phyloP scores from a whole-genome alignment of 2,113 vertebrate species.

The Arothron firmamentum region DNA sequence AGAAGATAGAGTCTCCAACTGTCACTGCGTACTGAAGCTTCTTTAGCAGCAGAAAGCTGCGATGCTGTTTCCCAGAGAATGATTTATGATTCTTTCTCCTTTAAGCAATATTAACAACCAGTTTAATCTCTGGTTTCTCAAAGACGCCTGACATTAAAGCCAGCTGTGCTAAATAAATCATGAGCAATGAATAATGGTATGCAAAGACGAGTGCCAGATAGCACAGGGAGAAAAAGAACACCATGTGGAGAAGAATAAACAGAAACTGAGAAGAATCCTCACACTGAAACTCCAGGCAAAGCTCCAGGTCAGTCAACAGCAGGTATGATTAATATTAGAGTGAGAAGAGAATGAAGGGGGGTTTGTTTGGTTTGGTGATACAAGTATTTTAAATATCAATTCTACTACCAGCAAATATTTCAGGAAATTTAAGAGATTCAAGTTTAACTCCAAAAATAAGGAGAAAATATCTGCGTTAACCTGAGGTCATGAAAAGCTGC shows the following conservation, averaged over 20 bases:
- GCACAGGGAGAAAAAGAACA: neutral
- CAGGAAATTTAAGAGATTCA: neutral
- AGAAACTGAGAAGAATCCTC: constrained; percentile 10
- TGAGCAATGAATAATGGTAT: constrained; percentile 9
- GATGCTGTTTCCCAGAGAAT: too few species aligned
- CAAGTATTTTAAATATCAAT: constrained; percentile 12
- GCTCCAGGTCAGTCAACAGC: neutral
- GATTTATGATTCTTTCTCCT: too few species aligned
- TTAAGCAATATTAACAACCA: neutral
- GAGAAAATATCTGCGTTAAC: constrained; percentile 1
- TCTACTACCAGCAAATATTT: constrained; percentile 6
- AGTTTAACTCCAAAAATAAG: neutral
- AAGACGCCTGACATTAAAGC: constrained; percentile 7
- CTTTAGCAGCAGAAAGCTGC: too few species aligned
- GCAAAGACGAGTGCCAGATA: neutral
- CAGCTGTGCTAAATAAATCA: constrained; percentile 5
- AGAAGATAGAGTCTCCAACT: too few species aligned
- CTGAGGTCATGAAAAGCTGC: neutral
- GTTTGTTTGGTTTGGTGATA: neutral
- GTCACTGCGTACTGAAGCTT: too few species aligned
- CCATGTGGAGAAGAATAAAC: neutral
- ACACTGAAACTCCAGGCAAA: neutral
- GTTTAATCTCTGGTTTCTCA: neutral
- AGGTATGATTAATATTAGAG: constrained; percentile 11
- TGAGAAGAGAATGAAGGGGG: neutral